Conservation (phyloP, 2,888 invertebrate genomes). For the Minunthozetes semirufus region DNA sequence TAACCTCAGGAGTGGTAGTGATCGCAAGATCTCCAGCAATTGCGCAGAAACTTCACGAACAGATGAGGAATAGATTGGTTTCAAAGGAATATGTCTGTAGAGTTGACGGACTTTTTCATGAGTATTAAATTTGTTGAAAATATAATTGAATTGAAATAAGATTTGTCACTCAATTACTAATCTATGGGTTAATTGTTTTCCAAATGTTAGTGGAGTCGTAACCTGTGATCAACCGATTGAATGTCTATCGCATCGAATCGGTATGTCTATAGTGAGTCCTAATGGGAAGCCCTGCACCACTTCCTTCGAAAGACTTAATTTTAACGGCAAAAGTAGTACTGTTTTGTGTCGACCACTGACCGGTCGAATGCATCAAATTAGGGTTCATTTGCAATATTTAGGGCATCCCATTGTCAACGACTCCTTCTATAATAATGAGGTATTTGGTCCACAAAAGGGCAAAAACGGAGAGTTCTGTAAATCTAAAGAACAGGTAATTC, state of each 20-base stretch:
- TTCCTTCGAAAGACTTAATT: slow-evolving; percentile 79
- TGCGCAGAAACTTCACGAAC: slow-evolving; percentile 89
- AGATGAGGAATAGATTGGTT: slow-evolving; percentile 83
- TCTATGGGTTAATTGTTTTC: not conserved
- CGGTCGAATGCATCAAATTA: slow-evolving; percentile 97
- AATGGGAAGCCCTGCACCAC: slow-evolving; percentile 90
- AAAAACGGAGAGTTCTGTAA: slow-evolving; percentile 78
- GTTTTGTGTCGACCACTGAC: slow-evolving; percentile 90
- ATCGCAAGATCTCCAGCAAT: slow-evolving; percentile 89
- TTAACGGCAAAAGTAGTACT: slow-evolving; percentile 80
- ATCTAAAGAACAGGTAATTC: slow-evolving; percentile 65
- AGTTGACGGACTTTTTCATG: slow-evolving; percentile 87
- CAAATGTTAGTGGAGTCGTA: slow-evolving; percentile 49
- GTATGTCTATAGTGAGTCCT: slow-evolving; percentile 85
- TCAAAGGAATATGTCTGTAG: slow-evolving; percentile 91
- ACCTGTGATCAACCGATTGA: slow-evolving; percentile 85
- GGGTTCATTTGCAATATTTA: slow-evolving; percentile 94
- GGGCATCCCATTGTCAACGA: slow-evolving; percentile 97
- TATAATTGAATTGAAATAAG: too few species aligned
- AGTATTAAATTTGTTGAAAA: too few species aligned
- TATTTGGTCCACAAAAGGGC: slow-evolving; percentile 84
- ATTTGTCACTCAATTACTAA: too few species aligned
- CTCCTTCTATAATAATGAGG: slow-evolving; percentile 85
- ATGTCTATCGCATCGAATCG: slow-evolving; percentile 89
- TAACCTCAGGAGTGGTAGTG: slow-evolving; percentile 87